phyloP scores from a whole-genome alignment of 2,797 vertebrate species.

The Acanthornis magna region DNA sequence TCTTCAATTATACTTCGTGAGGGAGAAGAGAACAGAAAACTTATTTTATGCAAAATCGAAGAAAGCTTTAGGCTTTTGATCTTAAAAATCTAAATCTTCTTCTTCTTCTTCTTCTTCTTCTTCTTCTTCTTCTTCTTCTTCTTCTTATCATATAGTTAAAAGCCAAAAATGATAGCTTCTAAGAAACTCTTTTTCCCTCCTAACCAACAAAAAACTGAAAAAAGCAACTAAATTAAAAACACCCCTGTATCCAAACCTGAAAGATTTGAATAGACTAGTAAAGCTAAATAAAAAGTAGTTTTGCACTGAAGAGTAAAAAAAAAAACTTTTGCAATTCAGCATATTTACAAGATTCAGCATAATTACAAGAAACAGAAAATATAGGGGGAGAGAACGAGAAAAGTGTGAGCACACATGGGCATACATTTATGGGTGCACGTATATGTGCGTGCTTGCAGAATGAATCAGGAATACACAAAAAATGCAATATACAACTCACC shows the following conservation, averaged over 20 bases:
- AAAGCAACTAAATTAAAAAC: neutral
- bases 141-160: slow-evolving; percentile 28
- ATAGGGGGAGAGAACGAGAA: fast-evolving
- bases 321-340: neutral
- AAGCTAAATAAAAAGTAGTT: neutral
- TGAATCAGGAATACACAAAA: neutral
- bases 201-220: neutral
- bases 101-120: too few species aligned
- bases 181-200: neutral
- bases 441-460: neutral
- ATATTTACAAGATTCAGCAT: neutral
- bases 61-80: neutral
- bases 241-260: neutral
- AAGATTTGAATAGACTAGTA: neutral
- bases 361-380: neutral
- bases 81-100: too few species aligned
- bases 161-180: neutral
- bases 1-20: slow-evolving; percentile 6
- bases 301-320: neutral
- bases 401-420: neutral
- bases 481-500: neutral
- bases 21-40: neutral
- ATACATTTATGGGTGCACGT: too few species aligned
- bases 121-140: too few species aligned
- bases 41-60: slow-evolving; percentile 19